Base-by-base conservation (phyloP, 2,797 vertebrate species). In the Pipistrellus kuhlii region DNA sequence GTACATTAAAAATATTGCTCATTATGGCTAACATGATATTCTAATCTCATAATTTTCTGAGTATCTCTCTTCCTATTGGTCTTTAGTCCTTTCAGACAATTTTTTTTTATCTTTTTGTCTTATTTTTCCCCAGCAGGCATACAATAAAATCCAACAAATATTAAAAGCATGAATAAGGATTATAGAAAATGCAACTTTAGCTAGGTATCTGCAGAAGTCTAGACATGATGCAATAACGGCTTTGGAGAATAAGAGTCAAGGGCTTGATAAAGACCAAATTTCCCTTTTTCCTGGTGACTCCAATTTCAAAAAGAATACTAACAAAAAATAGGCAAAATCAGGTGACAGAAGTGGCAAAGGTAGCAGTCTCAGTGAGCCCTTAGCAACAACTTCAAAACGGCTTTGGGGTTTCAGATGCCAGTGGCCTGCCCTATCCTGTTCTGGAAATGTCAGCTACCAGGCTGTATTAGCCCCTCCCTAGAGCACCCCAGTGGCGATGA, bases 191-290 rank as follows among this genome's bases (percentile, higher is more conserved):
- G 2, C 77, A n/a, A 38, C 46, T 57, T 21, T 69, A 38, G 32
- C 21, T 35, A n/a, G 30, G 1, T 75, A 38, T 66, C 46, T 66
- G 53, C 20, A 72, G 69, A 92, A 75, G 12, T 30, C 46, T 46
- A 38, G 20, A 32, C 35, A 25, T 83, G 62, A 46, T 30, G 17
- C 32, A 57, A 35, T 46, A 51, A 51, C 2, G 27, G 5, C 14
- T 76, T 81, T 72, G 64, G 27, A 25, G 82, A 95, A 53, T 46
- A 87, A 75, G 46, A 91, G 8, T 88, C n/a, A 68, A n/a, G 66
- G 30, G 17, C 14, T 59, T 76, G 71, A 32, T 84, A 53, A 87
- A 84, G 21, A 27, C 21, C 64, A 62, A 92, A 82, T 82, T 88
- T 18, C 5, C 35, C 5, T 55, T 95, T 93, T 41, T 44, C 17